These are phyloP conservation scores for Adelphocoris suturalis DNA, from an alignment of 2,888 invertebrate genomes.

Conservation along the genomic window DNA sequence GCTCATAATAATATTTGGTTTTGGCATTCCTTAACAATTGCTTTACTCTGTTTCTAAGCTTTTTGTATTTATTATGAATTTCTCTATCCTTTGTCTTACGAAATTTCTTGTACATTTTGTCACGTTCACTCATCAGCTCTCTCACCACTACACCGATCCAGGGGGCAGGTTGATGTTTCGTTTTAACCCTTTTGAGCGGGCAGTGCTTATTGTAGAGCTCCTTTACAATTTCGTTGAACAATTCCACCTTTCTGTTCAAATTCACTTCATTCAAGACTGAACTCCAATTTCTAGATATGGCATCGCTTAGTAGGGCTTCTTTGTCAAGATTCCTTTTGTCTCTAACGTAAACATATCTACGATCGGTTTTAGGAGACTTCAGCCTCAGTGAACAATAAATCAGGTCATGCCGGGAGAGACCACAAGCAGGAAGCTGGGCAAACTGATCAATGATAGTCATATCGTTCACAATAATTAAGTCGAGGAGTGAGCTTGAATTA, in stretches of 20 bases:
- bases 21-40: constrained; percentile 24
- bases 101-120: not conserved
- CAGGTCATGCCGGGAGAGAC: constrained; percentile 21
- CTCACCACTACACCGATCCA: constrained; percentile 29
- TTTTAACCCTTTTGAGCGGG: not conserved
- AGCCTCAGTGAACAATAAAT: constrained; percentile 33
- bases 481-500: not conserved
- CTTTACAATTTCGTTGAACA: not conserved
- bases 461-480: constrained; percentile 41
- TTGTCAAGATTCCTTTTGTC: not conserved
- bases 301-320: not conserved
- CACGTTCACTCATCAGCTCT: constrained; percentile 7
- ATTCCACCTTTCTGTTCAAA: constrained; percentile 35
- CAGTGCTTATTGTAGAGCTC: constrained; percentile 30
- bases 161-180: constrained; percentile 29
- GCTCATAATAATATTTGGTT: not conserved
- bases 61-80: constrained; percentile 13
- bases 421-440: not conserved
- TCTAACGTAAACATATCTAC: not conserved
- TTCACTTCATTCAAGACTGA: not conserved
- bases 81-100: not conserved
- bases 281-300: not conserved
- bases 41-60: not conserved
- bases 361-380: not conserved
- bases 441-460: not conserved